These are phyloP conservation scores for Stegodyphus dumicola DNA, from an alignment of 1,140 invertebrate genomes.

Conservation along the genomic window DNA sequence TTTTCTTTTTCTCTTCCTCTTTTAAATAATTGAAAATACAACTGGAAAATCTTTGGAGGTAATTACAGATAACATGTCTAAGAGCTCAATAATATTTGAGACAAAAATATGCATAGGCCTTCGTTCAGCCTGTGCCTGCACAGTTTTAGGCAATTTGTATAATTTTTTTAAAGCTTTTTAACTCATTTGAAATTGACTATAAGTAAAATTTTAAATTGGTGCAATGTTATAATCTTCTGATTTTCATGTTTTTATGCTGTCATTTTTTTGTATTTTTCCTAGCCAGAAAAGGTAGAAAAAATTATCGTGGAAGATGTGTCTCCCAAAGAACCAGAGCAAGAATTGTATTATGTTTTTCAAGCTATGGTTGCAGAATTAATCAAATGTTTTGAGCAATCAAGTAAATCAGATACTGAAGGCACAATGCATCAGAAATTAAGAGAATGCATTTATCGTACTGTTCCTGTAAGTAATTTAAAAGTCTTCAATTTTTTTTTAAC, in stretches of 20 bases:
- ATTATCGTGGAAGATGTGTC: slow-evolving; percentile 39
- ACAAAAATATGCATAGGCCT: too few relatives aligned
- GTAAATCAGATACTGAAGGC: slow-evolving; percentile 29
- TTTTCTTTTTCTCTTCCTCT: too few relatives aligned
- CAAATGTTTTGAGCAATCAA: slow-evolving; percentile 31
- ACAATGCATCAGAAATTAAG: slow-evolving; percentile 41
- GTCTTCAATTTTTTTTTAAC: not conserved
- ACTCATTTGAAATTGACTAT: too few relatives aligned
- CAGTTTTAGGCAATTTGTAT: too few relatives aligned
- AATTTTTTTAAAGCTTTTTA: too few relatives aligned
- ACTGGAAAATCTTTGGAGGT: too few relatives aligned
- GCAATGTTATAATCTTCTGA: not conserved
- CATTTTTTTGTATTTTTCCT: not conserved
- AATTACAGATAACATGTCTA: too few relatives aligned
- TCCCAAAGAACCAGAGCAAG: slow-evolving; percentile 41
- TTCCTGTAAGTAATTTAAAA: slow-evolving; percentile 32
- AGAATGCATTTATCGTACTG: slow-evolving; percentile 32
- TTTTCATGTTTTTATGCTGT: not conserved
- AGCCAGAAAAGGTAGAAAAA: slow-evolving; percentile 41
- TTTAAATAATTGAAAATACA: too few relatives aligned
- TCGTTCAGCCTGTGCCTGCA: too few relatives aligned
- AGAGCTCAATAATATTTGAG: too few relatives aligned
- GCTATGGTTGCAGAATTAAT: slow-evolving; percentile 44
- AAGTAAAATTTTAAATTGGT: too few relatives aligned
- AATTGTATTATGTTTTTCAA: slow-evolving; percentile 39